phyloP scores from a whole-genome alignment of 2,888 invertebrate genomes.

The Xestoiulus laeticollis region DNA sequence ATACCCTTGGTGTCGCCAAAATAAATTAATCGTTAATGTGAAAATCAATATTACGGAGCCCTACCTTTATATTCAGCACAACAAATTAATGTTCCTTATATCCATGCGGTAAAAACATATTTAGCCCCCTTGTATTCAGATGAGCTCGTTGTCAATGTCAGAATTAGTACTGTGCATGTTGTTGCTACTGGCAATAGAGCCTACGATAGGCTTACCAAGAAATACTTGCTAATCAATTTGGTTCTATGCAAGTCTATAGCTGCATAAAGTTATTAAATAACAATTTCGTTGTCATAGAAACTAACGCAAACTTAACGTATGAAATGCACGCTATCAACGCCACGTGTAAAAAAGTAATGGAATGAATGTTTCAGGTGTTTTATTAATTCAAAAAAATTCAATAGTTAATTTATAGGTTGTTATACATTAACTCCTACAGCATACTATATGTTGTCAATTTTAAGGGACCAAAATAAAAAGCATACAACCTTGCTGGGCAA shows the following conservation, averaged over 20 bases:
- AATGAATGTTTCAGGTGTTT: background rate
- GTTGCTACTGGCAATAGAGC: conserved; percentile 15
- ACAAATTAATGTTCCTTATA: background rate
- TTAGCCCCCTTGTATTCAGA: background rate
- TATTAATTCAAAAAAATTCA: background rate
- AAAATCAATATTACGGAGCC: background rate
- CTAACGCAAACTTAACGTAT: background rate
- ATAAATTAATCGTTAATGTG: conserved; percentile 41
- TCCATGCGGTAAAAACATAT: background rate
- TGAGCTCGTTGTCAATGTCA: background rate
- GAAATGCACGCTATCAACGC: background rate
- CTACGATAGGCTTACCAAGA: conserved; percentile 5
- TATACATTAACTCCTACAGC: no score
- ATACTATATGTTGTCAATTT: no score
- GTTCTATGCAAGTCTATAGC: background rate
- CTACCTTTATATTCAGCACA: background rate
- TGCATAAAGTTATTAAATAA: conserved; percentile 23
- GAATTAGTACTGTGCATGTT: background rate
- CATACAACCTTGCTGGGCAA: no score
- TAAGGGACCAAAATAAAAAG: no score
- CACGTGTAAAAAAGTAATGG: background rate
- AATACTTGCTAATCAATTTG: conserved; percentile 9
- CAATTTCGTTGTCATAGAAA: conserved; percentile 7
- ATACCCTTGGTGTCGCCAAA: background rate
- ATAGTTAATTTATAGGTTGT: background rate